Conservation (phyloP, 2,113 vertebrate genomes). For the Odontesthes bonariensis region DNA sequence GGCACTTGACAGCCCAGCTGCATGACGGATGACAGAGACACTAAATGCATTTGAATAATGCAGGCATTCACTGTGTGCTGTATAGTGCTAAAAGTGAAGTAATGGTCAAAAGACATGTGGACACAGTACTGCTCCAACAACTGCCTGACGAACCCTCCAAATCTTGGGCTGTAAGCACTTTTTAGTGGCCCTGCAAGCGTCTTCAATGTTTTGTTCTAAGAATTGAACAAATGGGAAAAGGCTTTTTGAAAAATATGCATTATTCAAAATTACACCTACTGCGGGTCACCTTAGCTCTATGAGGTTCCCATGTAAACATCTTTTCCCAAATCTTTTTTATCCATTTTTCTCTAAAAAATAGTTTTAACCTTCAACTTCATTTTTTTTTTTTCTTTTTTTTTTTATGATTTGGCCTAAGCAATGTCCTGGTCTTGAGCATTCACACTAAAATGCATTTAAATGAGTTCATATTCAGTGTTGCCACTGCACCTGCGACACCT, state of each 20-base stretch:
- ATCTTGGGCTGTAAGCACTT: constrained; percentile 2
- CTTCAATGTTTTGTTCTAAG: background rate
- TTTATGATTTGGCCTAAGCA: constrained; percentile 42
- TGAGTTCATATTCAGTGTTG: constrained; percentile 18
- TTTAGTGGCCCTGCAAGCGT: background rate
- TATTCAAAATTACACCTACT: background rate
- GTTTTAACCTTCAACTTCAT: constrained; percentile 22
- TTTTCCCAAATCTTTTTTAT: constrained; percentile 28
- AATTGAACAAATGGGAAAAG: constrained; percentile 17
- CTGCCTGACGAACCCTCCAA: constrained; percentile 11
- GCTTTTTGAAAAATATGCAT: constrained; percentile 10
- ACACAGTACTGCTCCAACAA: constrained; percentile 14
- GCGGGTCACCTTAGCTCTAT: constrained; percentile 39
- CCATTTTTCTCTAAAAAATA: constrained; percentile 43
- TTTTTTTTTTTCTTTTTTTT: too few species aligned
- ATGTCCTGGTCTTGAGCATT: constrained; percentile 53
- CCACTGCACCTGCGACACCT: background rate
- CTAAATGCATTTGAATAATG: constrained; percentile 80
- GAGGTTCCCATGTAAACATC: constrained; percentile 46
- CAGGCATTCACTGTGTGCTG: constrained; percentile 39
- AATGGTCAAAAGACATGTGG: constrained; percentile 10
- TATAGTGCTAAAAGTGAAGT: constrained; percentile 18
- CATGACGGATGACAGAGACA: constrained; percentile 78
- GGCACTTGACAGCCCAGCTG: constrained; percentile 66
- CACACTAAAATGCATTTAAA: constrained; percentile 16